Evolutionary conservation across 2,888 invertebrate species (phyloP).

Genomic region (Anaspis maculata): DNA sequence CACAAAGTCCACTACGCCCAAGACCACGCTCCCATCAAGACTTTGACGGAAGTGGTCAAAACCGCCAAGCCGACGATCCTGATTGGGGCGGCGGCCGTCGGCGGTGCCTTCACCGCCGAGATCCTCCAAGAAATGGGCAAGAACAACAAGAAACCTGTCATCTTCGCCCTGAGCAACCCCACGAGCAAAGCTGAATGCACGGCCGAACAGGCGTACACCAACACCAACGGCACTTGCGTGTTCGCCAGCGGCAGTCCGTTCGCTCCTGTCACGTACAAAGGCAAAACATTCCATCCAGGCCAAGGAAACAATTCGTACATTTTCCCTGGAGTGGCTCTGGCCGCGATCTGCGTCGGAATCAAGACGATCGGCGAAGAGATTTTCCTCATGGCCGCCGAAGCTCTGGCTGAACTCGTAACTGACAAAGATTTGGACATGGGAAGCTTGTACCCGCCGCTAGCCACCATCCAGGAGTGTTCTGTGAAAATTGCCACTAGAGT

Average conservation of each 20-base stretch:
- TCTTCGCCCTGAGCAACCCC: constrained; percentile 97
- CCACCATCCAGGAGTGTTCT: constrained; percentile 76
- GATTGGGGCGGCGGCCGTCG: constrained; percentile 90
- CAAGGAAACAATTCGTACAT: constrained; percentile 98
- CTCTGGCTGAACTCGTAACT: constrained; percentile 72
- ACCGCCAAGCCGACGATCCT: constrained; percentile 79
- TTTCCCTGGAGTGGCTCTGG: constrained; percentile 93
- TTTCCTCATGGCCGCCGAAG: constrained; percentile 84
- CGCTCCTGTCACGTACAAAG: constrained; percentile 71
- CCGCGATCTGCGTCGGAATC: constrained; percentile 80
- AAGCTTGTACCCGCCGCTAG: constrained; percentile 85
- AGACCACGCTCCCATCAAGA: constrained; percentile 64
- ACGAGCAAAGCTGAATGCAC: constrained; percentile 98
- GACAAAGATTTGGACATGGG: constrained; percentile 74
- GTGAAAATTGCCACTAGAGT: constrained; percentile 76
- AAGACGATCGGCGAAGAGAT: constrained; percentile 84
- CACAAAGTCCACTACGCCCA: constrained; percentile 82
- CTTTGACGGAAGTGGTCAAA: constrained; percentile 73
- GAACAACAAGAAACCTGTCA: constrained; percentile 78
- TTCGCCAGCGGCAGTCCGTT: constrained; percentile 98
- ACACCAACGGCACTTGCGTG: constrained; percentile 81
- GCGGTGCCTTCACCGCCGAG: constrained; percentile 85
- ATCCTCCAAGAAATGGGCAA: constrained; percentile 82
- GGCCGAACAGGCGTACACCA: constrained; percentile 90
- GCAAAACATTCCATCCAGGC: constrained; percentile 77